These are phyloP conservation scores for Lepus timidus DNA, from an alignment of 2,113 vertebrate species.

Conservation along the genomic window DNA sequence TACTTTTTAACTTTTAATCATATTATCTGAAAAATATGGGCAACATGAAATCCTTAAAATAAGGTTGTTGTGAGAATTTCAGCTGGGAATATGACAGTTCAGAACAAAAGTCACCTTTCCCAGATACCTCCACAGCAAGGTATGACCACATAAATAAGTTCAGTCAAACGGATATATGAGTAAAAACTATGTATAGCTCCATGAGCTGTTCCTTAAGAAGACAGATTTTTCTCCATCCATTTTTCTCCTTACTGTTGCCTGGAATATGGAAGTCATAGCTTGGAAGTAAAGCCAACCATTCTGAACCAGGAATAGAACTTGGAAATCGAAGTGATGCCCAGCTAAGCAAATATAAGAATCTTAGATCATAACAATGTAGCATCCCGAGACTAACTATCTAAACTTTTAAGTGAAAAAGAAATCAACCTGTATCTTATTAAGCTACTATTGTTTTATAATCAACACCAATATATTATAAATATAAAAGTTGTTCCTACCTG, in stretches of 20 bases:
- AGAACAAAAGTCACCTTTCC: constrained; percentile 48
- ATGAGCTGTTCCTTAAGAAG: background rate
- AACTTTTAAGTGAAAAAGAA: constrained; percentile 35
- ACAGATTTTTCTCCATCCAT: background rate
- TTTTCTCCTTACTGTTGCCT: constrained; percentile 9
- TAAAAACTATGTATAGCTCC: constrained; percentile 16
- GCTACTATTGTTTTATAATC: background rate
- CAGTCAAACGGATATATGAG: background rate
- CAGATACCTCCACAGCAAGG: background rate
- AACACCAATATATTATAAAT: background rate
- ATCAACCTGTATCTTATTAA: background rate
- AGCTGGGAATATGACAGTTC: background rate
- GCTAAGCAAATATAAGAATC: constrained; percentile 25
- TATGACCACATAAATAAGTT: background rate
- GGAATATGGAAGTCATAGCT: background rate
- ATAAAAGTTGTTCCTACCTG: constrained; percentile 88
- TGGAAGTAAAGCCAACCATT: background rate
- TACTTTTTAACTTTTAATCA: constrained; percentile 25
- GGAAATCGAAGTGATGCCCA: background rate
- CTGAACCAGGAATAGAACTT: background rate
- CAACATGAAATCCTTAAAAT: constrained; percentile 1
- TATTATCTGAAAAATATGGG: constrained; percentile 29
- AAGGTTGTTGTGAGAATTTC: background rate
- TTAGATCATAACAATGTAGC: background rate
- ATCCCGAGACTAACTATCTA: background rate